Evolutionary conservation across 2,113 vertebrate species (phyloP).

Genomic region (Dipodomys stephensi): DNA sequence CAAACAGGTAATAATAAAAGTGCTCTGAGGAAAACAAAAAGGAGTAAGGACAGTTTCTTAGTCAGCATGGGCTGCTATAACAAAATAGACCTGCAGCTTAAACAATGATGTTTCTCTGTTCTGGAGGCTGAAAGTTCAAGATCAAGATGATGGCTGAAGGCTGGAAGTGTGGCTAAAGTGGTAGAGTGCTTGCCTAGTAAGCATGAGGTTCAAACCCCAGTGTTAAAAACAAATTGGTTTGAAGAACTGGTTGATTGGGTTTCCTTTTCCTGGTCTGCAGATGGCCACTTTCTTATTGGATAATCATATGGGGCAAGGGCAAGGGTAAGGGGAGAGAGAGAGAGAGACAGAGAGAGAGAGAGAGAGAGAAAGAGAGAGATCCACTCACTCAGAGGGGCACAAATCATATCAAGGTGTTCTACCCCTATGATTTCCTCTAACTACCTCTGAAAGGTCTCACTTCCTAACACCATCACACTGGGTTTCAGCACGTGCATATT

Average conservation of each 20-base stretch:
- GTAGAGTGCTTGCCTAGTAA: too few relatives aligned
- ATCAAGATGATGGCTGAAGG: background rate
- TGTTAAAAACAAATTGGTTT: too few relatives aligned
- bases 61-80: background rate
- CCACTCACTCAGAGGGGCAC: background rate
- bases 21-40: background rate
- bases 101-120: background rate
- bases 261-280: background rate
- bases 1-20: background rate
- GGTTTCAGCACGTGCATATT: background rate
- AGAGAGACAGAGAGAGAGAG: too few relatives aligned
- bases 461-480: background rate
- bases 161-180: too few relatives aligned
- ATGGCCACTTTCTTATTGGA: background rate
- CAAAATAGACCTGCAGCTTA: background rate
- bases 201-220: too few relatives aligned
- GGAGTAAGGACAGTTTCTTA: background rate
- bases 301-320: background rate
- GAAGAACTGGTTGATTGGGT: background rate
- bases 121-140: background rate
- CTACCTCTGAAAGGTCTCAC: background rate
- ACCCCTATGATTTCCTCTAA: background rate
- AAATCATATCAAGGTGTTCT: too few relatives aligned
- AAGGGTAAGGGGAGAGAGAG: too few relatives aligned
- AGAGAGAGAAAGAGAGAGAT: background rate